A percentile compares a stretch with the other conserved stretches of the same genome.
Conservation (phyloP, 2,797 vertebrate genomes). For the Darevskia nairensis region DNA sequence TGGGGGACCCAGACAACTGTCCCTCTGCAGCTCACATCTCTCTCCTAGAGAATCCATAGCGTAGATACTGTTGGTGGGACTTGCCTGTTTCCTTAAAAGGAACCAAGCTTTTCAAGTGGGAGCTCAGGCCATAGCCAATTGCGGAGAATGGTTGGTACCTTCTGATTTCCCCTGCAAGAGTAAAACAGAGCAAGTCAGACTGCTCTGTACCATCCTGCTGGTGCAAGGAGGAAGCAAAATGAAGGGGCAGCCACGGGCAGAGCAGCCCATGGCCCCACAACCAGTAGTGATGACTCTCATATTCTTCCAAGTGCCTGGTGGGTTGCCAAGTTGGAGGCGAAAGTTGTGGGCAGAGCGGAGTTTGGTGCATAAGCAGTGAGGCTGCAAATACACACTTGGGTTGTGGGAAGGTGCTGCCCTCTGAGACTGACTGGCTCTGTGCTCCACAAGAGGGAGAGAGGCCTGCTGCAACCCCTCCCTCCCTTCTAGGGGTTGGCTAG, state of each 20-base stretch:
- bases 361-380: no score
- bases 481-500: no score
- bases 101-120: slow-evolving; percentile 8
- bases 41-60: background rate
- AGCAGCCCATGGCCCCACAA: background rate
- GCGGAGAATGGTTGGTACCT: background rate
- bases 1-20: background rate
- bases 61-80: background rate
- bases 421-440: background rate
- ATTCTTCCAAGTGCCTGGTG: background rate
- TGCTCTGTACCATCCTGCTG: no score
- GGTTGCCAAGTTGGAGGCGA: background rate
- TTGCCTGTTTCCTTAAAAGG: slow-evolving; percentile 20
- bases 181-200: background rate
- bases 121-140: background rate
- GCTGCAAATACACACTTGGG: background rate
- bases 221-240: background rate
- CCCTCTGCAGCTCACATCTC: background rate
- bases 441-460: no score
- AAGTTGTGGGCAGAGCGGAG: background rate
- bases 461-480: background rate
- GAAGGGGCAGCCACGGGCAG: no score
- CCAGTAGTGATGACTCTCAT: background rate
- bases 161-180: background rate
- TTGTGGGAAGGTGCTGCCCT: no score